Base-by-base conservation (phyloP, 1,140 invertebrate genomes). In the Dreissena polymorpha region DNA sequence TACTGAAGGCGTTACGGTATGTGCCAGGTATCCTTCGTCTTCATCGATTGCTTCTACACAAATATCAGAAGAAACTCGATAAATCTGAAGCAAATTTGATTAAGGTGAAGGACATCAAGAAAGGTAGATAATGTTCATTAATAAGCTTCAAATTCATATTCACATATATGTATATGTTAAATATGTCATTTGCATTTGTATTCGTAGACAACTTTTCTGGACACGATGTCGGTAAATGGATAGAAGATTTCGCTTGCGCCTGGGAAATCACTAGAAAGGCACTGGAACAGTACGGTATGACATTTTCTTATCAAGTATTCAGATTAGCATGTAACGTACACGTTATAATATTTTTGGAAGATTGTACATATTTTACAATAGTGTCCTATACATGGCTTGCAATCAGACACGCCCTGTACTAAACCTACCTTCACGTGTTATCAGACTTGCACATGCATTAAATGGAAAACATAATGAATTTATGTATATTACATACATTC, bases 11-110 rank as follows among this genome's bases (percentile, higher is more conserved):
- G 12, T 60, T 90, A 23, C 82, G 85, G 23, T 86, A 83, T 67
- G 68, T 91, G 68, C 90, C 90, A 13, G 86, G 85, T 67, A 90
- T 91, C 55, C 13, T 91, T 23, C 69, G 67, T 18, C 84, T 89
- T 12, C 90, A 90, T 64, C 78, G 73, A 60, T 60, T 84, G 7
- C 68, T 91, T 71, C 84, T 89, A 29, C 80, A 86, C 64, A 84
- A 86, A 72, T 89, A 84, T 69, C 85, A 87, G 21, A 77, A 88
- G 18, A 87, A 83, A 55, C 78, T 91, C 50, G 86, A 87, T 80
- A 85, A 84, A 65, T 83, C 82, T n/a, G 88, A 90, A 76, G 89
- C 88, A 7, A 76, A 70, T 49, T 72, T 53, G 10, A 63, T 89
- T 18, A 86, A 77, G 13, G 83, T 91, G 6, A 72, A 70, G 13